Percentiles rank a stretch among this genome's conserved stretches.
Evolutionary conservation across 2,888 invertebrate species (phyloP).

Genomic region (Hirtodrosophila histrioides): DNA sequence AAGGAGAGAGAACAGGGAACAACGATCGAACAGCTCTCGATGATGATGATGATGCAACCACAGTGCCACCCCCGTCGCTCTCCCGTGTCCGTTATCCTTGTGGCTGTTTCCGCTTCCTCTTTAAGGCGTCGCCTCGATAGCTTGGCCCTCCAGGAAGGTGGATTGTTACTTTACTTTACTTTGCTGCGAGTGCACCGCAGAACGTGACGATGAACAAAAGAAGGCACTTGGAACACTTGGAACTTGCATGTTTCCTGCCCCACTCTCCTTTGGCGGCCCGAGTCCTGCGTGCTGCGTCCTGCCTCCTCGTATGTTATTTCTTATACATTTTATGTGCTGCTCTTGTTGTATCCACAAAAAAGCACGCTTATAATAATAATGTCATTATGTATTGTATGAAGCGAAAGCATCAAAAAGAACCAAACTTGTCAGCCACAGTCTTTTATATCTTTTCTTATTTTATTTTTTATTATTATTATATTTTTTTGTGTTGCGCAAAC

Average conservation of each 20-base stretch:
- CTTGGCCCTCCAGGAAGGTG: conserved; percentile 34
- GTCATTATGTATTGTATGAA: conserved; percentile 58
- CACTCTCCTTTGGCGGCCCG: conserved; percentile 36
- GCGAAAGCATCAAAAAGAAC: conserved; percentile 14
- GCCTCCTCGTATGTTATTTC: conserved; percentile 29
- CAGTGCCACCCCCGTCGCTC: background rate
- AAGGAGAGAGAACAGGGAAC: conserved; percentile 29
- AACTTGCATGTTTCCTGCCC: conserved; percentile 76
- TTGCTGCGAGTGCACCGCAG: conserved; percentile 73
- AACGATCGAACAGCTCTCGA: conserved; percentile 64
- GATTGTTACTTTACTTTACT: conserved; percentile 41
- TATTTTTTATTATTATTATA: background rate
- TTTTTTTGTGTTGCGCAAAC: conserved; percentile 57
- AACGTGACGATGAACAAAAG: conserved; percentile 84
- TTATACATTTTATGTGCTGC: conserved; percentile 30
- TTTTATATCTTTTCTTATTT: conserved; percentile 31
- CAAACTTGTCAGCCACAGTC: conserved; percentile 49
- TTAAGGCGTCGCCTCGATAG: conserved; percentile 16
- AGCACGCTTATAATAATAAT: conserved; percentile 79
- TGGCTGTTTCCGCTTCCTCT: conserved; percentile 74
- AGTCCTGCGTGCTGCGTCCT: conserved; percentile 7
- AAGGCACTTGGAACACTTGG: conserved; percentile 76
- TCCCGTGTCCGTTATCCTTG: conserved; percentile 28
- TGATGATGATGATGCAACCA: conserved; percentile 29
- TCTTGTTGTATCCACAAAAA: conserved; percentile 78